Percentiles rank a stretch among this genome's conserved stretches.
These are phyloP conservation scores for Dryomyza anilis DNA, from an alignment of 2,888 invertebrate species.

Conservation along the genomic window DNA sequence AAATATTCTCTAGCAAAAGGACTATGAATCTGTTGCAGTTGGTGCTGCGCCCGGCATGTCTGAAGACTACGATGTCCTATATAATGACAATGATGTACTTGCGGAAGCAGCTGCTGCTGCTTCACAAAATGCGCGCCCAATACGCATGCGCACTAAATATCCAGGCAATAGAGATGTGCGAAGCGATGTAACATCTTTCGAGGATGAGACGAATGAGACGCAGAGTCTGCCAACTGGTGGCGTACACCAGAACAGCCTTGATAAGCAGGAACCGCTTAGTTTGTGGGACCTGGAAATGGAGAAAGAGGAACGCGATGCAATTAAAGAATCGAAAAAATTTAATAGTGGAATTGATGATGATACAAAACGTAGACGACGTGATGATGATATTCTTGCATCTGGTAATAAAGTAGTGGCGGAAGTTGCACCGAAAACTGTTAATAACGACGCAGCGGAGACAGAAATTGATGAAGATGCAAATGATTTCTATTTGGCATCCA, in stretches of 20 bases:
- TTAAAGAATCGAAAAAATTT: conserved; percentile 47
- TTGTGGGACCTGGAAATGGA: conserved; percentile 67
- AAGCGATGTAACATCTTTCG: conserved; percentile 47
- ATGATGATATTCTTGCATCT: conserved; percentile 7
- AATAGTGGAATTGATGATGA: conserved; percentile 25
- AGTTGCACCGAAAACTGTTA: no score
- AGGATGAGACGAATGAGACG: conserved; percentile 37
- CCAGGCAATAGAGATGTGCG: conserved; percentile 59
- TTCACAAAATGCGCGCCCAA: conserved; percentile 52
- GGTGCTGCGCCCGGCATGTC: conserved; percentile 35
- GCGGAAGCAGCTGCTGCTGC: conserved; percentile 28
- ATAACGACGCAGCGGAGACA: conserved; percentile 18
- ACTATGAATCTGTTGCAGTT: conserved; percentile 49
- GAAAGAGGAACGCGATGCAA: conserved; percentile 63
- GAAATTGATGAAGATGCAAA: conserved; percentile 31
- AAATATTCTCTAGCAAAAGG: conserved; percentile 42
- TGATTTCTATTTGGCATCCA: conserved; percentile 55
- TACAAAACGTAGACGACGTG: background rate
- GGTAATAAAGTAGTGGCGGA: conserved; percentile 7
- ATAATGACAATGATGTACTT: conserved; percentile 52
- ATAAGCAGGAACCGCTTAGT: conserved; percentile 50
- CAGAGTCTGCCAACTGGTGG: conserved; percentile 36
- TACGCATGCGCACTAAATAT: conserved; percentile 56
- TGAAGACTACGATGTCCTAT: conserved; percentile 56
- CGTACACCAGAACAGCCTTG: conserved; percentile 39